Evolutionary conservation across 2,888 invertebrate species (phyloP).

Genomic region (Timema cristinae): DNA sequence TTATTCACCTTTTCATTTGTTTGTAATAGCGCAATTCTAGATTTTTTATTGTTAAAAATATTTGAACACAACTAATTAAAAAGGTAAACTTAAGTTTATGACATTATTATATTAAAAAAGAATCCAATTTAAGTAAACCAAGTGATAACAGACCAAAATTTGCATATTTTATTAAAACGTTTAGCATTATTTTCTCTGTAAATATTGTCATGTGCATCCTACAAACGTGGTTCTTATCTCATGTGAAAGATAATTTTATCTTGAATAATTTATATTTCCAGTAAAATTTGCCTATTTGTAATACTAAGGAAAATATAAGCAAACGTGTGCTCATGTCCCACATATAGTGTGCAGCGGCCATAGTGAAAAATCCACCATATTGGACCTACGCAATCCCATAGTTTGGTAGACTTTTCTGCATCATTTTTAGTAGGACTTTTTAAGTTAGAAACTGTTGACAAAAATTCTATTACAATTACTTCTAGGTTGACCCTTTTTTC

Average conservation of each 20-base stretch:
- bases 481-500: neutral
- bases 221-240: neutral
- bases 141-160: too few relatives aligned
- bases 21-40: too few relatives aligned
- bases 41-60: too few relatives aligned
- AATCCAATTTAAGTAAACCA: too few relatives aligned
- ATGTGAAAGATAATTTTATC: neutral
- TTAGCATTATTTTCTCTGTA: too few relatives aligned
- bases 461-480: conserved; percentile 14
- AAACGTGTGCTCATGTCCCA: neutral
- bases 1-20: too few relatives aligned
- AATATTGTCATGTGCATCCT: neutral
- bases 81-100: too few relatives aligned
- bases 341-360: neutral
- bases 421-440: neutral
- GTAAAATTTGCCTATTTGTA: neutral
- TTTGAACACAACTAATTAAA: too few relatives aligned
- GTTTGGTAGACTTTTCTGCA: neutral
- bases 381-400: neutral
- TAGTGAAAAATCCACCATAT: neutral
- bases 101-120: too few relatives aligned
- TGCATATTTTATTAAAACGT: too few relatives aligned
- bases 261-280: neutral
- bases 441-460: neutral
- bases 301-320: neutral